Base-by-base conservation (phyloP, 1,140 invertebrate species). In the Tetramorium alpestre region DNA sequence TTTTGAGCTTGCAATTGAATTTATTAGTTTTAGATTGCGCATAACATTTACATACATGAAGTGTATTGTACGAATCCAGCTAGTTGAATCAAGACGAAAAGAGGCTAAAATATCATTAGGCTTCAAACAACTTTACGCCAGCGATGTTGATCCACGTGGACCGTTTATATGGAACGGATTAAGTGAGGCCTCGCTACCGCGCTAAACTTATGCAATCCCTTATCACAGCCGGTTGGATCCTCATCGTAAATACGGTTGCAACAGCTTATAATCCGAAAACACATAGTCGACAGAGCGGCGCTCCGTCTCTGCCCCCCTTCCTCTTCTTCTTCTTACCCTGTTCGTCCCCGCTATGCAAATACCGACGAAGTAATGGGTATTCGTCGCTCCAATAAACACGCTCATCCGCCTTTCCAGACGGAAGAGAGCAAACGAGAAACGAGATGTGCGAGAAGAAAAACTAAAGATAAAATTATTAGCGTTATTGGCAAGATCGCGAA, bases 221-320 rank as follows among this genome's bases (percentile, higher is more conserved):
- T 91, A 91, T 91, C 90, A 51, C 69, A 73, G 51, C 4, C 69
- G 89, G 58, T 82, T 49, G 60, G 77, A 88, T 87, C 78, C 80
- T 60, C 85, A 47, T 51, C 60, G 86, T 87, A 88, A 92, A 91
- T 88, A 92, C 87, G 87, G 82, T 90, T 88, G 90, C 90, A 87
- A 91, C 92, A 90, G 75, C 85, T 91, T 85, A 72, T 90, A 88
- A 92, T 92, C 91, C 90, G 49, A 84, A 86, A 67, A 60, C 65
- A 92, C 80, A 91, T 84, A 89, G 65, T 73, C 73, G 58, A 58
- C 67, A 70, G 49, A 51, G 51, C 78, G 49, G 28, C 51, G 54
- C 22, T 84, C 25, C 70, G 49, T 11, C 33, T 54, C 49, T 44
- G 22, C n/a, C 16, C 28, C 73, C 25, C 41, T 18, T n/a, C 49